phyloP scores from a whole-genome alignment of 2,113 vertebrate species.

The Atrichornis clamosus region DNA sequence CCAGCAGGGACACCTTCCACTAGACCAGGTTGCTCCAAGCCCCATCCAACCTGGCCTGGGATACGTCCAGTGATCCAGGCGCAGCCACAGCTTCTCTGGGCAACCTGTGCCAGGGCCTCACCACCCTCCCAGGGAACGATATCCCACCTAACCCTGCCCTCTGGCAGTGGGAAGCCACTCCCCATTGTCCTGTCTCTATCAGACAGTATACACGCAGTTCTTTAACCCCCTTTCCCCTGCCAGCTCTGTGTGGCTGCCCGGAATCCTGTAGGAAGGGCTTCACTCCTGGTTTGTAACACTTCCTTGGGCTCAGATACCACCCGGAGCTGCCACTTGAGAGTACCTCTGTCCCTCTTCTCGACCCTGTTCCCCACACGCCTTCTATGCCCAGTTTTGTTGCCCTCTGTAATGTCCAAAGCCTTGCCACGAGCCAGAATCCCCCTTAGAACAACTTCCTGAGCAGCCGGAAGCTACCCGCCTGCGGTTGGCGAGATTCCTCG shows the following conservation, averaged over 20 bases:
- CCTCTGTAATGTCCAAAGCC: fast-evolving
- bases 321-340: neutral
- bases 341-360: neutral
- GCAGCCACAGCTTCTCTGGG: neutral
- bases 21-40: fast-evolving
- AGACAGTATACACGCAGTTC: fast-evolving
- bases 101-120: fast-evolving
- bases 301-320: neutral
- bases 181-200: no score
- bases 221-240: neutral
- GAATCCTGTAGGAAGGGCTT: neutral
- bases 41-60: no score
- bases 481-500: no score
- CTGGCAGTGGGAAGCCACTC: neutral
- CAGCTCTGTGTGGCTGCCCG: neutral
- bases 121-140: neutral
- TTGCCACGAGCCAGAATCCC: neutral
- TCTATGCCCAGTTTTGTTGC: fast-evolving
- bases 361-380: fast-evolving
- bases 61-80: neutral
- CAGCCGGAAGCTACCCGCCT: neutral
- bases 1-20: neutral
- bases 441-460: no score
- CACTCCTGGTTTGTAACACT: fast-evolving
- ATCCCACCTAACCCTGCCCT: no score